phyloP scores from a whole-genome alignment of 2,113 vertebrate species.

The Tretioscincus oriximinensis region DNA sequence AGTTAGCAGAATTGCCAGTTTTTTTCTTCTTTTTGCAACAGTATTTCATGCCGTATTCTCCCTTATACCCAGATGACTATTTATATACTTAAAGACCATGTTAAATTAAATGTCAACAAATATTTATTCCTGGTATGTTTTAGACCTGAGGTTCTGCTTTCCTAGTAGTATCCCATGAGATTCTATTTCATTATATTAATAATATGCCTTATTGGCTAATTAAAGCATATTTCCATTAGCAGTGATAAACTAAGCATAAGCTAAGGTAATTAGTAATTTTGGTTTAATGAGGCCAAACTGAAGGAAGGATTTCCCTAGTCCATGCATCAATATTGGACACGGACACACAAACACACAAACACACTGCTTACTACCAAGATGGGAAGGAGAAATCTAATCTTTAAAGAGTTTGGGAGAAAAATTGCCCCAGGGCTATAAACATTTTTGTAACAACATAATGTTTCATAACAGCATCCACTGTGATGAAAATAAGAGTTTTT shows the following conservation, averaged over 20 bases:
- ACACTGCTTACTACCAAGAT: too few species aligned
- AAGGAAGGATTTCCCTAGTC: conserved; percentile 42
- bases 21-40: conserved; percentile 37
- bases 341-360: too few species aligned
- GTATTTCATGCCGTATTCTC: not conserved
- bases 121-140: conserved; percentile 46
- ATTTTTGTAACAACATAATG: conserved; percentile 15
- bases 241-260: conserved; percentile 25
- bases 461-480: conserved; percentile 1
- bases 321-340: conserved; percentile 4
- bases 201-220: conserved; percentile 38
- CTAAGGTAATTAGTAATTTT: conserved; percentile 42
- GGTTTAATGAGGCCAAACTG: conserved; percentile 41
- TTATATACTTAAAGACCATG: conserved; percentile 34
- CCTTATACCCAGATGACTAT: conserved; percentile 13
- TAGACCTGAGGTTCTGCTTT: conserved; percentile 39
- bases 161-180: conserved; percentile 38
- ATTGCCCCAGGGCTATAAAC: too few species aligned
- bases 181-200: conserved; percentile 37
- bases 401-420: too few species aligned
- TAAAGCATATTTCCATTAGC: conserved; percentile 45
- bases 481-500: not conserved
- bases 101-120: conserved; percentile 41
- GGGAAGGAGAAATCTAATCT: too few species aligned
- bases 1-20: conserved; percentile 32